phyloP scores from a whole-genome alignment of 2,113 vertebrate species.

The Aspiorhynchus laticeps region DNA sequence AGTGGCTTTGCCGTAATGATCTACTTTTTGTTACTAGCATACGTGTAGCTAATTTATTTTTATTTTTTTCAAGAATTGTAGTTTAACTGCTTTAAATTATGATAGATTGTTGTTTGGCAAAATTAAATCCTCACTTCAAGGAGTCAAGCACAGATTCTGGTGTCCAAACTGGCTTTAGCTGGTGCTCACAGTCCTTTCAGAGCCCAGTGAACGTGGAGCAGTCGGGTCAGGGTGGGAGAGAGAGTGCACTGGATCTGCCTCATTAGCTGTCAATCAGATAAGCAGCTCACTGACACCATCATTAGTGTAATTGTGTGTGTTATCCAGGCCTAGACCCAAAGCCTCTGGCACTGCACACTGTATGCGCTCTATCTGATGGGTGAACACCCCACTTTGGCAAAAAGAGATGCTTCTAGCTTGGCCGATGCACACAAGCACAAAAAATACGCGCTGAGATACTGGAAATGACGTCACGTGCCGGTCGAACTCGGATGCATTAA shows the following conservation, averaged over 20 bases:
- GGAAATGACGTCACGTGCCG: background rate
- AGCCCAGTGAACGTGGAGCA: background rate
- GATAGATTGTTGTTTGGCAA: background rate
- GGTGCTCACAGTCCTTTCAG: background rate
- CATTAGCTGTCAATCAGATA: slow-evolving; percentile 73
- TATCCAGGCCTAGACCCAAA: slow-evolving; percentile 53
- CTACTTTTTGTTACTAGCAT: background rate
- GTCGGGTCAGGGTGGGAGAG: background rate
- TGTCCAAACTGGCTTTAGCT: background rate
- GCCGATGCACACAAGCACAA: background rate
- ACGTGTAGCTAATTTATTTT: background rate
- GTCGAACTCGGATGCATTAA: background rate
- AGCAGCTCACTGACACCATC: slow-evolving; percentile 60
- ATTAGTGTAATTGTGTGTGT: slow-evolving; percentile 68
- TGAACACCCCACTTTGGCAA: slow-evolving; percentile 43
- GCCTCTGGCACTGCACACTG: slow-evolving; percentile 53
- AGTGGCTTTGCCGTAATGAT: background rate
- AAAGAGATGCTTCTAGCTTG: background rate
- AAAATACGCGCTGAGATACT: background rate
- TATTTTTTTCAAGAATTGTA: background rate
- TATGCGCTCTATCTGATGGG: slow-evolving; percentile 54
- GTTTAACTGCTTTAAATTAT: background rate
- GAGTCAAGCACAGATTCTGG: background rate
- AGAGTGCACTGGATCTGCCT: slow-evolving; percentile 60
- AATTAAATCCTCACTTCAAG: background rate